Evolutionary conservation across 2,888 invertebrate species (phyloP), one percentile per base, ranked within the genome.

Genomic region (Sesia apiformis): DNA sequence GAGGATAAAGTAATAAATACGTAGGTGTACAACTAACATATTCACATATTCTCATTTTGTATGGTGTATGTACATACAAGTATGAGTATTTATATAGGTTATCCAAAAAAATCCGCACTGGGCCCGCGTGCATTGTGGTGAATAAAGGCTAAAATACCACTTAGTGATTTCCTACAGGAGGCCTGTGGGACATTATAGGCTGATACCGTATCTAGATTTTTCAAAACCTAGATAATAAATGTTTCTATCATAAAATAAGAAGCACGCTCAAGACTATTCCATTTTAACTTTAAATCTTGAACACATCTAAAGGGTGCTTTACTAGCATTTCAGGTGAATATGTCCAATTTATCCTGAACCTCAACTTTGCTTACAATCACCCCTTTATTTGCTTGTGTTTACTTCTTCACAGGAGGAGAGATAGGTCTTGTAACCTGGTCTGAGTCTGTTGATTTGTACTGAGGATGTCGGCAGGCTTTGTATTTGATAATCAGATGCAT

Each of bases 291-390:
- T 46, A 46, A 46, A 4, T 46, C 46, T 46, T 8, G 46, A 4
- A 23, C n/a, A 56, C 64, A 64, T 62, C 62, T 69, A 62, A 72
- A 74, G 75, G 75, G 72, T 74, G 74, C 74, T 80, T 69, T 72
- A 74, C 67, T 64, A 67, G 67, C 69, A 73, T 70, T 83, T 76
- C 83, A 83, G 82, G 84, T 84, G 78, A 79, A 77, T 72, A 74
- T 63, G 67, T 69, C 82, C 76, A 78, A 72, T 74, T 66, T 65
- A 64, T 57, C 60, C 65, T 66, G 79, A 76, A 58, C 78, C 64
- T 60, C 70, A 68, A 70, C 76, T 69, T 76, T 71, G 70, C 72
- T 74, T 75, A 70, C 71, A 72, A 70, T 76, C 70, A 70, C 74
- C 76, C 74, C 74, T 74, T 72, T 67, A 70, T 70, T 72, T 38